A percentile compares a stretch with the other conserved stretches of the same genome.
Evolutionary conservation across 2,113 vertebrate species (phyloP).

Genomic region (Catharus fuscescens): DNA sequence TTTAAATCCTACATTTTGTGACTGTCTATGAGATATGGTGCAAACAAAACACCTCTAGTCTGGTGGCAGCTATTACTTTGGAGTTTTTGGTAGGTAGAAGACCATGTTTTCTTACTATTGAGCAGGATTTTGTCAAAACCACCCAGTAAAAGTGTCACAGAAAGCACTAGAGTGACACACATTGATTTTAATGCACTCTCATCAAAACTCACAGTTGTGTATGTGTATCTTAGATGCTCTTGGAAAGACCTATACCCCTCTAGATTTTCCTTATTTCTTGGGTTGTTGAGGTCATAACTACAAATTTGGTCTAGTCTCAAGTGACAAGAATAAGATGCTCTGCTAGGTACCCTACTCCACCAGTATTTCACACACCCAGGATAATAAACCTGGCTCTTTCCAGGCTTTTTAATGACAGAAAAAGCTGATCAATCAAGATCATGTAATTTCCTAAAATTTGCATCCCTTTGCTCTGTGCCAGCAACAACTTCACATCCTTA

Average conservation of each 20-base stretch:
- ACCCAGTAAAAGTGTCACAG: neutral
- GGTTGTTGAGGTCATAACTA: neutral
- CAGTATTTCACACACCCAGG: neutral
- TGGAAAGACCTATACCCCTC: neutral
- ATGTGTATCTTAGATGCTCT: neutral
- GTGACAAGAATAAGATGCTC: neutral
- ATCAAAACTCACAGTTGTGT: accelerated
- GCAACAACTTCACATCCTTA: neutral
- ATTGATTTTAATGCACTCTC: neutral
- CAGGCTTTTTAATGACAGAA: neutral
- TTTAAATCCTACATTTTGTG: neutral
- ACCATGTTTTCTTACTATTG: neutral
- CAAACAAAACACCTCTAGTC: neutral
- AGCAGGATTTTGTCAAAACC: neutral
- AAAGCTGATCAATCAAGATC: neutral
- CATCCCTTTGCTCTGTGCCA: neutral
- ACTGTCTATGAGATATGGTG: neutral
- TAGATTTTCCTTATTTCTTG: neutral
- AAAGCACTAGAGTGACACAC: neutral
- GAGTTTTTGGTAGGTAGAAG: neutral
- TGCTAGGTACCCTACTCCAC: neutral
- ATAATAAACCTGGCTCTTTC: neutral
- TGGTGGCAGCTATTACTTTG: neutral
- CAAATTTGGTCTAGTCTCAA: neutral
- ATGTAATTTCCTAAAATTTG: neutral